Evolutionary conservation across 2,888 invertebrate species (phyloP).

Genomic region (Dasypogon diadema): DNA sequence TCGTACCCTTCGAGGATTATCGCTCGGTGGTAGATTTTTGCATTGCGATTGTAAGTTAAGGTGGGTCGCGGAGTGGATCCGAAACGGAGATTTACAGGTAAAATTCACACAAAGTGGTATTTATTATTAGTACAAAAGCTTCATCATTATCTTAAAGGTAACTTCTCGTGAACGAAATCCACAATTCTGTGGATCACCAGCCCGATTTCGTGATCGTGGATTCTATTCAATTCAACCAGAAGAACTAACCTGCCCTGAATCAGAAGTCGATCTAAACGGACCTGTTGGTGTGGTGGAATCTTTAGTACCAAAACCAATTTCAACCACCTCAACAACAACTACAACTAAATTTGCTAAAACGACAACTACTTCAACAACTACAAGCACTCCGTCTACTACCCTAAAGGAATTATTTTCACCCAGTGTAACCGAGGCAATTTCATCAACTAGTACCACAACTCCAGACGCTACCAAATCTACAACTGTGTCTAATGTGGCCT

Average conservation of each 20-base stretch:
- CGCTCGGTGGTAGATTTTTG: slow-evolving; percentile 88
- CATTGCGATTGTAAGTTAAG: slow-evolving; percentile 89
- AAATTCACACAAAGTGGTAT: not conserved
- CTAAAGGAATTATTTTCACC: slow-evolving; percentile 61
- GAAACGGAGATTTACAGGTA: slow-evolving; percentile 85
- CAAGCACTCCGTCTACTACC: slow-evolving; percentile 60
- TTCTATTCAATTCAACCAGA: slow-evolving; percentile 89
- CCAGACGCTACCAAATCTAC: slow-evolving; percentile 56
- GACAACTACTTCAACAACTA: slow-evolving; percentile 56
- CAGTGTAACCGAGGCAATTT: slow-evolving; percentile 62
- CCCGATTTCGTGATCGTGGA: slow-evolving; percentile 81
- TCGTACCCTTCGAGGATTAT: slow-evolving; percentile 84
- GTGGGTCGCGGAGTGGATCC: slow-evolving; percentile 93
- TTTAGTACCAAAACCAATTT: slow-evolving; percentile 64
- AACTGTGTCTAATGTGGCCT: slow-evolving; percentile 57
- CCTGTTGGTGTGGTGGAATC: slow-evolving; percentile 67
- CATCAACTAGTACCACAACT: slow-evolving; percentile 59
- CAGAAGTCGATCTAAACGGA: slow-evolving; percentile 71
- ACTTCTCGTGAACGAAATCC: slow-evolving; percentile 92
- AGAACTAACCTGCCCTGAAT: slow-evolving; percentile 74
- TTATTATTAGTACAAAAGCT: not conserved
- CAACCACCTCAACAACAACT: slow-evolving; percentile 64
- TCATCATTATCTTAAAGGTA: slow-evolving; percentile 65
- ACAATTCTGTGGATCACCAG: slow-evolving; percentile 90
- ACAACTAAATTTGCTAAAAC: slow-evolving; percentile 60